phyloP scores from a whole-genome alignment of 2,888 invertebrate species.

The Nowickia ferox region DNA sequence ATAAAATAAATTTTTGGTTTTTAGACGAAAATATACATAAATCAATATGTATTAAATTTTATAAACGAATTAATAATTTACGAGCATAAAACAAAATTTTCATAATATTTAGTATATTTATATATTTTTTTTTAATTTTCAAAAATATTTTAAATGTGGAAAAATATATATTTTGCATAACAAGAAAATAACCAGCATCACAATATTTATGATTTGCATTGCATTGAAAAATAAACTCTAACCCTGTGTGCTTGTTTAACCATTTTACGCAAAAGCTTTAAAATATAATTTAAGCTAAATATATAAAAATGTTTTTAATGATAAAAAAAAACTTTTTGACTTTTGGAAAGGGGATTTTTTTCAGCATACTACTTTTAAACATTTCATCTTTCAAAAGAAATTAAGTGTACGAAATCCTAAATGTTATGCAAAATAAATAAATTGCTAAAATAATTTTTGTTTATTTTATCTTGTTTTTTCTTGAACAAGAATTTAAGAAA shows the following conservation, averaged over 20 bases:
- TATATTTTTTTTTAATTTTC: neutral
- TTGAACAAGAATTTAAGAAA: conserved; percentile 29
- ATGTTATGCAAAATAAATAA: conserved; percentile 15
- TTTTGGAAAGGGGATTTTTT: neutral
- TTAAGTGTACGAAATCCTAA: neutral
- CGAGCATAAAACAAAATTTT: neutral
- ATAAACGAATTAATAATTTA: neutral
- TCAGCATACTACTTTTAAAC: neutral
- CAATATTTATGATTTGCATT: neutral
- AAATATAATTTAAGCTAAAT: neutral
- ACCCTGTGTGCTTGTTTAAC: neutral
- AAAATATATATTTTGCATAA: too few relatives aligned
- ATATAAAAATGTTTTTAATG: neutral
- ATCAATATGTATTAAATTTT: neutral
- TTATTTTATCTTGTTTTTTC: neutral
- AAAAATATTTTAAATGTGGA: neutral
- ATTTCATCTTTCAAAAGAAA: conserved; percentile 11
- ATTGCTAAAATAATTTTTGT: neutral
- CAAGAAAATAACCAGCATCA: too few relatives aligned
- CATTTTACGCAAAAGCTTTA: neutral
- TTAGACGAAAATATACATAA: neutral
- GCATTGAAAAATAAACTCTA: neutral
- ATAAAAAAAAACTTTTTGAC: conserved; percentile 12
- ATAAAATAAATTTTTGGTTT: conserved; percentile 2
- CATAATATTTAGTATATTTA: neutral